Base-by-base conservation (phyloP, 2,113 vertebrate genomes). In the Climacteris rufus region DNA sequence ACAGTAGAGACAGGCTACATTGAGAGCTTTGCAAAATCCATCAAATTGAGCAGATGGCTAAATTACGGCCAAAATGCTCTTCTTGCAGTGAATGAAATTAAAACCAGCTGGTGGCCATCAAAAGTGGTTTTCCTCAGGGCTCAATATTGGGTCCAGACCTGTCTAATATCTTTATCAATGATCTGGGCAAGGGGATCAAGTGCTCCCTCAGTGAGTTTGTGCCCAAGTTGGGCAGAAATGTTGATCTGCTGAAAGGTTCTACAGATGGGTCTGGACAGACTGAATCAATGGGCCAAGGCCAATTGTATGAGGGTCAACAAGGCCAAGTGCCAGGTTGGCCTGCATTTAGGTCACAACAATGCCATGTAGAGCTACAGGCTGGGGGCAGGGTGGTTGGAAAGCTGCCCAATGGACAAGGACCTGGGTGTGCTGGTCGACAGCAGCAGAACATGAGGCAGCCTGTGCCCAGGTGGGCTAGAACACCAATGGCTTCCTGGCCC, bases 221-320 rank as follows among this genome's bases (percentile, higher is more conserved):
- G 15, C 35, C 21, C 44, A 47, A 25, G 7, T 0, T 16, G 22
- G 19, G 15, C 0, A 0, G 35, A 12, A 68, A 21, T 31, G 17
- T 7, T 50, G 40, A 56, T 60, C 44, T 50, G 25, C 44, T 56
- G 35, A 22, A 22, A 50, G 42, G 13, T 27, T 56, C 33, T 74
- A 0, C 33, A 37, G 25, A 54, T 9, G 28, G 16, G 22, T 39
- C 24, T 84, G 59, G 47, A 16, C 49, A 87, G 42, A 27, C 21
- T 63, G 33, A 27, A 20, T 12, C 1, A 0, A 27, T 40, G 19
- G 16, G 19, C 10, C 0, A 0, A 77, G 17, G 24, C 20, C 44
- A 45, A 0, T 0, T 11, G 2, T 15, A 9, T 35, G 24, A 49
- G 11, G 14, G 28, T 70, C 33, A 74, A 10, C 6, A 37, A 70